Evolutionary conservation across 2,888 invertebrate genomes (phyloP).

Genomic region (Pteria penguin): DNA sequence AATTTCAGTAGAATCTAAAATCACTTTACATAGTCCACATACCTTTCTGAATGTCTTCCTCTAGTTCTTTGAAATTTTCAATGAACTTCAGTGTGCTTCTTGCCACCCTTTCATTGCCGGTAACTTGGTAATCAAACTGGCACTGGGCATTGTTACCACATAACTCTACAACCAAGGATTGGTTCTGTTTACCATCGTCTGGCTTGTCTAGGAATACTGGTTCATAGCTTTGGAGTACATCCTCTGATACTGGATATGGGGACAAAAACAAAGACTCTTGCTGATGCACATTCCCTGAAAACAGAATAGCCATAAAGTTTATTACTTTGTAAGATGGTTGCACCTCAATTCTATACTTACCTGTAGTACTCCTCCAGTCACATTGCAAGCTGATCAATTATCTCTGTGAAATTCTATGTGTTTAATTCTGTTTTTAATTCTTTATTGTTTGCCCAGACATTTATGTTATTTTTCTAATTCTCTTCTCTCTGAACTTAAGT

Average conservation of each 20-base stretch:
- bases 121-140: conserved; percentile 65
- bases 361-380: too few relatives aligned
- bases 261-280: conserved; percentile 52
- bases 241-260: neutral
- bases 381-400: too few relatives aligned
- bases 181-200: conserved; percentile 43
- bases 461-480: too few relatives aligned
- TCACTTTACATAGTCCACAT: too few relatives aligned
- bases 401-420: too few relatives aligned
- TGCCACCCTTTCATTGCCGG: conserved; percentile 63
- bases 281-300: conserved; percentile 54
- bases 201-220: conserved; percentile 57
- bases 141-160: conserved; percentile 67
- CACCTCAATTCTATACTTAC: too few relatives aligned
- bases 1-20: too few relatives aligned
- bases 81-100: conserved; percentile 60
- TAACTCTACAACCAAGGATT: conserved; percentile 43
- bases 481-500: too few relatives aligned
- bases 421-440: too few relatives aligned
- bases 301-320: too few relatives aligned
- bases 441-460: too few relatives aligned
- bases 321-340: too few relatives aligned
- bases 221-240: conserved; percentile 34
- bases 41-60: conserved; percentile 62
- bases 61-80: conserved; percentile 61